Conservation (phyloP, 2,888 invertebrate species). For the Standfussiana lucernea region DNA sequence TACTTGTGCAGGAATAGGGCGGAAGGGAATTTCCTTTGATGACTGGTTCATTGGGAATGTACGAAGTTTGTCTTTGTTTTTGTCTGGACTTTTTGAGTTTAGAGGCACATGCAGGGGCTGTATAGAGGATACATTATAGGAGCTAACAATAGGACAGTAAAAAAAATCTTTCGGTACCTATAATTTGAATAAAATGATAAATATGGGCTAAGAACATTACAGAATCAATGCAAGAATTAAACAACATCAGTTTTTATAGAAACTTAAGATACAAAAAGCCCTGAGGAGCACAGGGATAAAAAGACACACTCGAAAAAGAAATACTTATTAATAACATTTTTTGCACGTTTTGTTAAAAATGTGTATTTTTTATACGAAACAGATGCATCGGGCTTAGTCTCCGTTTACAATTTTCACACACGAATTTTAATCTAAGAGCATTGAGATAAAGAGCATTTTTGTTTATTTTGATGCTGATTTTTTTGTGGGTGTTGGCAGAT, state of each 20-base stretch:
- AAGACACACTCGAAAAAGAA: constrained; percentile 38
- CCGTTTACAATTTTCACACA: constrained; percentile 18
- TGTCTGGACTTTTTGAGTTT: not conserved
- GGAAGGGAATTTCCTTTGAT: constrained; percentile 30
- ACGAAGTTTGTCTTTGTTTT: constrained; percentile 1
- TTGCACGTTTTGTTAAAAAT: constrained; percentile 68
- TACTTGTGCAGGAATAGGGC: constrained; percentile 5
- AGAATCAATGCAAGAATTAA: not conserved
- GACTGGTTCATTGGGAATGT: constrained; percentile 11
- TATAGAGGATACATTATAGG: not conserved
- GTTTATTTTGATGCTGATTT: constrained; percentile 29
- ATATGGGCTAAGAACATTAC: not conserved
- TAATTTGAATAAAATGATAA: not conserved
- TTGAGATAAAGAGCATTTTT: constrained; percentile 56
- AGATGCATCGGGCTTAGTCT: constrained; percentile 67
- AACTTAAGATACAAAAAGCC: constrained; percentile 26
- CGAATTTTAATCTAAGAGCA: constrained; percentile 41
- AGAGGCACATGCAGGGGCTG: not conserved
- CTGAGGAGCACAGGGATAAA: constrained; percentile 37
- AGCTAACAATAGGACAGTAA: not conserved
- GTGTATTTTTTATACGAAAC: constrained; percentile 66
- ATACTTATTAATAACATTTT: constrained; percentile 62
- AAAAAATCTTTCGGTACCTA: not conserved
- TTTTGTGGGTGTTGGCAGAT: constrained; percentile 64
- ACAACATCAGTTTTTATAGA: not conserved